phyloP scores from a whole-genome alignment of 2,888 invertebrate genomes.

The Eutolmus rufibarbis region DNA sequence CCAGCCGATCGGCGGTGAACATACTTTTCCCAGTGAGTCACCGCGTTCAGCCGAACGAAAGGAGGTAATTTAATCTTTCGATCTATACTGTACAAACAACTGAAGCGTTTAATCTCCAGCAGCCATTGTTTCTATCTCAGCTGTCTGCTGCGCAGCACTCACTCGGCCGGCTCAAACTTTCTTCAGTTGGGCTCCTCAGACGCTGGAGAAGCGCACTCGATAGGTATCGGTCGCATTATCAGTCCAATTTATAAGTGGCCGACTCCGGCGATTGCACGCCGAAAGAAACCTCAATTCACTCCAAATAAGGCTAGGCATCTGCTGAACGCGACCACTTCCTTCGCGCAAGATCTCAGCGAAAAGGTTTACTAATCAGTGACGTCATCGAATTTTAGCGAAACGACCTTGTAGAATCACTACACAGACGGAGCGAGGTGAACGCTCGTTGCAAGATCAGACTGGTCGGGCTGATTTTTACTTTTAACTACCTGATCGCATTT shows the following conservation, averaged over 20 bases:
- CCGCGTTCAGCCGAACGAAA: not conserved
- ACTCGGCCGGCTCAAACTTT: not conserved
- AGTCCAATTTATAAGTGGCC: not conserved
- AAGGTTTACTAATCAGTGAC: slow-evolving; percentile 29
- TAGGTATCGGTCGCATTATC: not conserved
- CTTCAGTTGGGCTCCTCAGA: not conserved
- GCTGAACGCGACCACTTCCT: not conserved
- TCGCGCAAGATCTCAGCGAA: not conserved
- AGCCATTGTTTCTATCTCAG: not conserved
- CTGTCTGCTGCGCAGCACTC: not conserved
- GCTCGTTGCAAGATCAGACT: slow-evolving; percentile 39
- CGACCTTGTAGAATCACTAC: slow-evolving; percentile 47
- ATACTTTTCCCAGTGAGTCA: slow-evolving; percentile 10
- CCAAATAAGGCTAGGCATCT: not conserved
- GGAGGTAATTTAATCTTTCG: not conserved
- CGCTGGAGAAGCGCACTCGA: not conserved
- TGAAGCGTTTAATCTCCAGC: slow-evolving; percentile 8
- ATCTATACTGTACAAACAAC: not conserved
- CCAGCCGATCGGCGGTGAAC: not conserved
- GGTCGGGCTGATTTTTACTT: slow-evolving; percentile 19
- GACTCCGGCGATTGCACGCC: not conserved
- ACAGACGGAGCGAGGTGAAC: slow-evolving; percentile 44
- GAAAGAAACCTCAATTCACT: not conserved
- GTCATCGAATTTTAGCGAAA: slow-evolving; percentile 37
- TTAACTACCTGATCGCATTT: slow-evolving; percentile 29